Evolutionary conservation across 2,113 vertebrate species (phyloP).

Genomic region (Aramus guarauna): DNA sequence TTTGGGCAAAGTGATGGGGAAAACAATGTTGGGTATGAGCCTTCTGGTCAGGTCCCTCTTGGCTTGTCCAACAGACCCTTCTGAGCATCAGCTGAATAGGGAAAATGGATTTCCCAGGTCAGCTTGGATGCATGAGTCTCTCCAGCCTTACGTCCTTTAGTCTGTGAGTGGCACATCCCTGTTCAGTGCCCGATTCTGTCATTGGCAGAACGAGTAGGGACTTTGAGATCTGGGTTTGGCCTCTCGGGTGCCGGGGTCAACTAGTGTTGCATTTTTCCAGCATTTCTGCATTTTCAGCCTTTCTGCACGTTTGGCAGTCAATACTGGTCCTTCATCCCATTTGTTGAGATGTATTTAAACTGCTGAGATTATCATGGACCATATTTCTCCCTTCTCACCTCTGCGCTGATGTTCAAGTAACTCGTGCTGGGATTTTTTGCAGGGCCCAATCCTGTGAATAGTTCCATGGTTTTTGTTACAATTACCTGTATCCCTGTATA

Average conservation of each 20-base stretch:
- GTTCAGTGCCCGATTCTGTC: neutral
- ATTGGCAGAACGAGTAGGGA: neutral
- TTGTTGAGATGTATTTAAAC: neutral
- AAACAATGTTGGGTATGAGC: neutral
- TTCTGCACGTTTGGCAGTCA: neutral
- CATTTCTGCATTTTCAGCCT: neutral
- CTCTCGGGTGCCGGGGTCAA: neutral
- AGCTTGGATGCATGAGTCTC: neutral
- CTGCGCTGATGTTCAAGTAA: neutral
- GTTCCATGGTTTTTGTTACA: neutral
- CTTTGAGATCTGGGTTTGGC: neutral
- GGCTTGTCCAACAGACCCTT: neutral
- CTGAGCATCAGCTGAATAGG: neutral
- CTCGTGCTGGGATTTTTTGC: neutral
- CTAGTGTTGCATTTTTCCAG: neutral
- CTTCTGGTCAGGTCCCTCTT: neutral
- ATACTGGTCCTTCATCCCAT: neutral
- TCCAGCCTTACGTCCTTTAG: neutral
- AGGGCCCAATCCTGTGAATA: neutral
- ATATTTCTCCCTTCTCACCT: fast-evolving
- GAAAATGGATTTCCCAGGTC: neutral
- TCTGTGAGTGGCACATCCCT: fast-evolving
- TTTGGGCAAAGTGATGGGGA: neutral
- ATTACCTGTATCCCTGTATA: neutral
- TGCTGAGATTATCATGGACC: neutral